A percentile compares a stretch with the other conserved stretches of the same genome.
Evolutionary conservation across 2,797 vertebrate species (phyloP).

Genomic region (Hydrocynus forskahlii): DNA sequence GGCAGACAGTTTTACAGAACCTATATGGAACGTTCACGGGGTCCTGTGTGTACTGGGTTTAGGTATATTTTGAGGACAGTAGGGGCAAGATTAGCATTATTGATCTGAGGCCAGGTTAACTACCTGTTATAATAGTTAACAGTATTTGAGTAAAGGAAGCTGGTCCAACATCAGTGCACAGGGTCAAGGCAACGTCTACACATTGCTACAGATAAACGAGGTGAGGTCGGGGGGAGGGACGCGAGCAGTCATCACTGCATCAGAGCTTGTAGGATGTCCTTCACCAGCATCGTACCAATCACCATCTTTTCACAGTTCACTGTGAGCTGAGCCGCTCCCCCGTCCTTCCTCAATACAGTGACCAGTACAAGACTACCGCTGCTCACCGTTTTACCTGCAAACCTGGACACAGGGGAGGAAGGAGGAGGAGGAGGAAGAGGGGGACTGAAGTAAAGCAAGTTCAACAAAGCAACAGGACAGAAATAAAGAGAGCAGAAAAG

Average conservation of each 20-base stretch:
- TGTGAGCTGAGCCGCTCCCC: constrained; percentile 80
- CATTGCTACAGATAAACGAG: constrained; percentile 34
- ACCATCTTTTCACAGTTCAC: constrained; percentile 99
- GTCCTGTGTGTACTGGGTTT: background rate
- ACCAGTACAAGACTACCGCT: constrained; percentile 90
- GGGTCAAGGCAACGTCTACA: constrained; percentile 47
- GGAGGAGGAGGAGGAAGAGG: constrained; percentile 70
- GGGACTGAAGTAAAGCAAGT: constrained; percentile 68
- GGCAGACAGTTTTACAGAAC: background rate
- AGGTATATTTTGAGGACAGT: background rate
- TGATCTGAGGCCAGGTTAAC: background rate
- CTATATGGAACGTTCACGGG: background rate
- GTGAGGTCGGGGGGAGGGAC: constrained; percentile 10
- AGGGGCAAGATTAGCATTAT: constrained; percentile 12
- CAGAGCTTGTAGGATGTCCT: constrained; percentile 90
- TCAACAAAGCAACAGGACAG: constrained; percentile 46
- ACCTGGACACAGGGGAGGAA: constrained; percentile 77
- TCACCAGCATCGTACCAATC: constrained; percentile 96
- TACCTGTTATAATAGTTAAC: background rate
- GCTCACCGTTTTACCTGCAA: constrained; percentile 89
- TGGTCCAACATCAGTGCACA: constrained; percentile 30
- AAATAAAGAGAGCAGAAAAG: constrained; percentile 44
- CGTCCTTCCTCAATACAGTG: constrained; percentile 82
- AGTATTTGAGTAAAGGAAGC: constrained; percentile 31
- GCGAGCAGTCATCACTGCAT: constrained; percentile 78